A percentile compares a stretch with the other conserved stretches of the same genome.
phyloP scores from a whole-genome alignment of 2,888 invertebrate species.

The Empis livida region DNA sequence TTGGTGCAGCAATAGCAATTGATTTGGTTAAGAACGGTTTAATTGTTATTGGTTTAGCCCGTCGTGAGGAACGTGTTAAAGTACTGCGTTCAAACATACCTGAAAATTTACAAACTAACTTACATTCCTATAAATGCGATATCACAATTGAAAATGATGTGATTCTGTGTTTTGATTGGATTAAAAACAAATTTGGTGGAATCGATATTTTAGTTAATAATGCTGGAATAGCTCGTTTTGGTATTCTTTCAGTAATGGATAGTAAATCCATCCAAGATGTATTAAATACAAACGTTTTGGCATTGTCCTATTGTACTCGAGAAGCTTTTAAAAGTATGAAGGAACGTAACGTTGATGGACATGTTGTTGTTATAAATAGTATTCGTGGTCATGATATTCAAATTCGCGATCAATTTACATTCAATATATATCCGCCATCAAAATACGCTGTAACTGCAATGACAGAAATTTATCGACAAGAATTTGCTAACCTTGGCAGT shows the following conservation, averaged over 20 bases:
- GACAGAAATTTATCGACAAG: constrained; percentile 29
- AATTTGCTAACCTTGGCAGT: constrained; percentile 24
- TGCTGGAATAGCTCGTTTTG: constrained; percentile 36
- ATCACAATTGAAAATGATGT: constrained; percentile 42
- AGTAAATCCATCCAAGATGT: constrained; percentile 21
- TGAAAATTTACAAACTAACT: constrained; percentile 14
- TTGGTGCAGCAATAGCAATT: constrained; percentile 40
- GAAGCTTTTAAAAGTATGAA: constrained; percentile 40
- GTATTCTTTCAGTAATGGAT: constrained; percentile 19
- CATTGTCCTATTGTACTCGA: constrained; percentile 36
- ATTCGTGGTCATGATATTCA: constrained; percentile 23
- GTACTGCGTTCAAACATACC: constrained; percentile 19
- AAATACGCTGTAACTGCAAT: constrained; percentile 31
- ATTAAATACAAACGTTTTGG: constrained; percentile 39
- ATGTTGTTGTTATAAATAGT: constrained; percentile 38
- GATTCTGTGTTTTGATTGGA: constrained; percentile 38
- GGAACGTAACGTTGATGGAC: constrained; percentile 35
- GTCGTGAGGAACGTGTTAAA: constrained; percentile 35
- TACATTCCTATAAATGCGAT: constrained; percentile 34
- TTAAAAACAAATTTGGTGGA: constrained; percentile 38
- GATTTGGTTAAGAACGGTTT: constrained; percentile 39
- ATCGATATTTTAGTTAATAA: constrained; percentile 47
- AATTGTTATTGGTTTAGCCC: constrained; percentile 42
- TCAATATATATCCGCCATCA: constrained; percentile 28
- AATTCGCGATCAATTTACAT: constrained; percentile 13